phyloP scores from a whole-genome alignment of 2,888 invertebrate species.

The Xestoiulus laeticollis region DNA sequence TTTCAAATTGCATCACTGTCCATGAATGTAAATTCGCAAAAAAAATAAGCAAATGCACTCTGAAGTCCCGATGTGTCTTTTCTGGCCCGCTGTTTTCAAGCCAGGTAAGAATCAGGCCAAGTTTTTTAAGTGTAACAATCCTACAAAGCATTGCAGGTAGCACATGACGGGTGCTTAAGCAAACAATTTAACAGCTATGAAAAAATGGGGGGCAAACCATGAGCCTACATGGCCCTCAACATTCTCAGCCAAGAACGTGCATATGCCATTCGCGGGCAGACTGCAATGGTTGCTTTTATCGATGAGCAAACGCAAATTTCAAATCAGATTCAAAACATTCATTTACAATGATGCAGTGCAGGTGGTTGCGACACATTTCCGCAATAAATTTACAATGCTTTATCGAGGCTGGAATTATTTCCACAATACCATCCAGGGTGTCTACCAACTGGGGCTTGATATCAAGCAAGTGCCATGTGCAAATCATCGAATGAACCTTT shows the following conservation, averaged over 20 bases:
- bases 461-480: too few species aligned
- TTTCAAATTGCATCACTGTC: conserved; percentile 3
- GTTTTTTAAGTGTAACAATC: conserved; percentile 26
- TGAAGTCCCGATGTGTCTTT: conserved; percentile 4
- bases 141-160: conserved; percentile 3
- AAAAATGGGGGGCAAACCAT: not conserved
- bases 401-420: too few species aligned
- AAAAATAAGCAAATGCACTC: conserved; percentile 26
- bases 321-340: too few species aligned
- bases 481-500: too few species aligned
- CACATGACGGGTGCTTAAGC: not conserved
- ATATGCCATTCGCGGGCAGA: not conserved
- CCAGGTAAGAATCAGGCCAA: conserved; percentile 1
- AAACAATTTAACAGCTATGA: not conserved
- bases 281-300: not conserved
- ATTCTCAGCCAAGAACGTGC: conserved; percentile 8
- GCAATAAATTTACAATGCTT: too few species aligned
- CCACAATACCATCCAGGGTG: not conserved
- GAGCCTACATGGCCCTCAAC: conserved; percentile 26
- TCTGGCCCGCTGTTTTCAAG: not conserved
- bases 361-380: not conserved
- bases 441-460: not conserved
- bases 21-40: conserved; percentile 13
- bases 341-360: conserved; percentile 8
- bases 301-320: too few species aligned